Conservation (phyloP, 2,113 vertebrate genomes). For the Orthochromis indermauri region DNA sequence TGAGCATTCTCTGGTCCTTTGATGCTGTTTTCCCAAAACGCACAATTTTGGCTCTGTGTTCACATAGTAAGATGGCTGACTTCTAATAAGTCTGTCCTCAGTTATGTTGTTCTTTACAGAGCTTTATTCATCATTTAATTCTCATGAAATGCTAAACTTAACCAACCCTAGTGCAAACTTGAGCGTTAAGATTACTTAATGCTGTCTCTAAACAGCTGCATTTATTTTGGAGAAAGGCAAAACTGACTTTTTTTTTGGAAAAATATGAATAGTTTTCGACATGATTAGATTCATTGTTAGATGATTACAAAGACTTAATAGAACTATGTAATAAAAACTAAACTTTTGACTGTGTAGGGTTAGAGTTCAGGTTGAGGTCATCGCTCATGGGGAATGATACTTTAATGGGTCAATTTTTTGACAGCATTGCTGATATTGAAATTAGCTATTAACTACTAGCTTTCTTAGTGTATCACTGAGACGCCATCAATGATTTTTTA, state of each 20-base stretch:
- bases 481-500: background rate
- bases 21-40: background rate
- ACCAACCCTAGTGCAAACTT: background rate
- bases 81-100: background rate
- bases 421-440: background rate
- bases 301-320: background rate
- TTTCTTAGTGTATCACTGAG: background rate
- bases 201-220: background rate
- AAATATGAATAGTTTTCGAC: background rate
- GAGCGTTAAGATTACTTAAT: rapidly evolving
- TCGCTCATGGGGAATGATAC: background rate
- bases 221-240: background rate
- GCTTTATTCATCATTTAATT: background rate
- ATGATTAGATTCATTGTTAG: background rate
- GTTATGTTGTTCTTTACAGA: background rate
- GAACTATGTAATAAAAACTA: background rate
- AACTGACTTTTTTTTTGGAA: background rate
- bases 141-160: background rate
- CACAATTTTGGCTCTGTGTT: background rate
- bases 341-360: background rate
- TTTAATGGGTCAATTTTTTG: background rate
- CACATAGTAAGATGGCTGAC: background rate
- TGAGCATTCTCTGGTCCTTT: background rate
- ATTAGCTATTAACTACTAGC: background rate
- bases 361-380: background rate